Evolutionary conservation across 2,113 vertebrate genomes (phyloP).

Genomic region (Bettongia penicillata): DNA sequence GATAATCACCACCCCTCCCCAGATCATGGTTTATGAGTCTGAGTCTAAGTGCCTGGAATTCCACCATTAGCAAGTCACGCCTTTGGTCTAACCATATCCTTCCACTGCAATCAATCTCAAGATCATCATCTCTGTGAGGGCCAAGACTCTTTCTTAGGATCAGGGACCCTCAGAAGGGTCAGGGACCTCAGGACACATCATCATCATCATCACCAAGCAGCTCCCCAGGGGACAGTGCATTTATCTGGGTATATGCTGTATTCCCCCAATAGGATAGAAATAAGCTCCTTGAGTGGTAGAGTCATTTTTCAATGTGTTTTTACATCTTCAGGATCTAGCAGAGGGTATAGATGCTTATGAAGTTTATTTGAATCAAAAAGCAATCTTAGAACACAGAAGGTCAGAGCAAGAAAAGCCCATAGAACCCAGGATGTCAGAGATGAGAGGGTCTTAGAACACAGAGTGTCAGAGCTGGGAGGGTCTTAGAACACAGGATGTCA

Average conservation of each 20-base stretch:
- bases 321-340: not conserved
- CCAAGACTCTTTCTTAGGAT: not conserved
- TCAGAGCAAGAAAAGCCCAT: no score
- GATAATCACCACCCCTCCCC: not conserved
- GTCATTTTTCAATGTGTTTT: not conserved
- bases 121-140: not conserved
- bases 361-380: not conserved
- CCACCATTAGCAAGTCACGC: not conserved
- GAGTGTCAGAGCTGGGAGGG: no score
- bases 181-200: fast-evolving
- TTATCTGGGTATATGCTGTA: not conserved
- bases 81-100: no score
- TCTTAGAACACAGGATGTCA: not conserved
- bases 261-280: not conserved
- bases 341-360: not conserved
- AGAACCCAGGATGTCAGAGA: no score
- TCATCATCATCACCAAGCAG: not conserved
- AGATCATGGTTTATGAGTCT: not conserved
- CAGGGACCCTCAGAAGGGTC: not conserved
- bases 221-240: not conserved
- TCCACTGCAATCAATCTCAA: not conserved
- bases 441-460: no score
- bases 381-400: not conserved
- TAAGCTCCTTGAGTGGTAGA: not conserved
- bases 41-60: not conserved